Percentiles rank a stretch among this genome's conserved stretches.
Evolutionary conservation across 2,888 invertebrate genomes (phyloP).

Genomic region (Agriopis aurantiaria): DNA sequence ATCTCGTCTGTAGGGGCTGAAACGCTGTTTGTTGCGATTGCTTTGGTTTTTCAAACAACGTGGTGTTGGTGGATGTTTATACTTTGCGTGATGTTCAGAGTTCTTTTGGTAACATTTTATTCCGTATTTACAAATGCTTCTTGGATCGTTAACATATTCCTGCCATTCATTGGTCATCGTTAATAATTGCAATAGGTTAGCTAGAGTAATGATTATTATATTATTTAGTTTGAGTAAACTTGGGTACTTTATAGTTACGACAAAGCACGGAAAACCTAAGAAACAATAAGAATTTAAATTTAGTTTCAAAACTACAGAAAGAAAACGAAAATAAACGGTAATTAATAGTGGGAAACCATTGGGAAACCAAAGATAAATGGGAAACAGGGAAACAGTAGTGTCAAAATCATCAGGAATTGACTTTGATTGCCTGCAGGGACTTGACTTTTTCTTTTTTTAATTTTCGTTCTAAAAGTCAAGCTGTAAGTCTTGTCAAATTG

Average conservation of each 20-base stretch:
- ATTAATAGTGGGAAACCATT: no score
- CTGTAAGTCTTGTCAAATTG: not conserved
- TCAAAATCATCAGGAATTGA: slow-evolving; percentile 1
- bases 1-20: slow-evolving; percentile 53
- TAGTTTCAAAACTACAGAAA: no score
- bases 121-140: slow-evolving; percentile 92
- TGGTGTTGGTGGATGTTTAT: slow-evolving; percentile 89
- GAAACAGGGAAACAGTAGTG: not conserved
- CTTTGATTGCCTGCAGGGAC: not conserved
- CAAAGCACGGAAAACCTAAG: no score
- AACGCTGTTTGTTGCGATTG: slow-evolving; percentile 55
- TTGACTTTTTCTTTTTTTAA: no score
- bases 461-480: no score
- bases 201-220: not conserved
- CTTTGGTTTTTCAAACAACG: slow-evolving; percentile 57
- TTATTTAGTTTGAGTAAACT: not conserved
- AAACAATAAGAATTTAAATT: no score
- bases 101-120: slow-evolving; percentile 93
- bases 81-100: slow-evolving; percentile 90
- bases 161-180: slow-evolving; percentile 75
- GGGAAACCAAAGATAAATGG: no score
- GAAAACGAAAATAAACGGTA: no score
- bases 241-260: no score
- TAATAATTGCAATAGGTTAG: not conserved
- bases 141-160: slow-evolving; percentile 70